phyloP scores from a whole-genome alignment of 2,888 invertebrate species.

The Dynastes tityus region DNA sequence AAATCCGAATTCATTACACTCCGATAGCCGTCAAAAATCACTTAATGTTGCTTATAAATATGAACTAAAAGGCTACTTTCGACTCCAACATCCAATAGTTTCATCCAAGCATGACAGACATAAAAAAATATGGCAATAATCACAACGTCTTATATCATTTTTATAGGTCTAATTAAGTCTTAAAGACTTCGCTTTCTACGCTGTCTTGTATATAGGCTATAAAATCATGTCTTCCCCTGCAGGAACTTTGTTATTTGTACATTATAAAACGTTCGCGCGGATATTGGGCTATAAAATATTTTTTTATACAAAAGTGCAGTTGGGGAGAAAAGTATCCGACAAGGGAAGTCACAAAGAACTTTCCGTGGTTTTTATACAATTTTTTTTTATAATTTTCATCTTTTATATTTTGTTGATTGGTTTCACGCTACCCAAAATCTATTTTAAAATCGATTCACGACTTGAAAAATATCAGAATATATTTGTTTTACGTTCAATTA shows the following conservation, averaged over 20 bases:
- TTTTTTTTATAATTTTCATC: no score
- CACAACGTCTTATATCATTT: constrained; percentile 23
- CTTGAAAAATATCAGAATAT: no score
- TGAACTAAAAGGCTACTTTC: constrained; percentile 15
- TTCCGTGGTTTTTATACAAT: no score
- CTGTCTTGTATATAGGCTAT: constrained; percentile 12
- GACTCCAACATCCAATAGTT: not conserved
- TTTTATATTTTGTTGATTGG: no score
- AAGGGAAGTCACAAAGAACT: no score
- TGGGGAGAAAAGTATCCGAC: not conserved
- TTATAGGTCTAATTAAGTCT: constrained; percentile 36
- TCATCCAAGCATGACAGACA: constrained; percentile 1
- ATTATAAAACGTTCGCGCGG: constrained; percentile 33
- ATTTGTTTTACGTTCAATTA: no score
- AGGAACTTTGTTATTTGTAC: constrained; percentile 27
- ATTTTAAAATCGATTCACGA: no score
- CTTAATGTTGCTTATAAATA: constrained; percentile 14
- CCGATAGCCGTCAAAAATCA: constrained; percentile 1
- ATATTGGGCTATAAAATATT: constrained; percentile 27
- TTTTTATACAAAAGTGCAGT: constrained; percentile 25
- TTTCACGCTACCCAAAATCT: no score
- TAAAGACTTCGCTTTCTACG: constrained; percentile 18
- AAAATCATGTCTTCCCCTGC: constrained; percentile 21
- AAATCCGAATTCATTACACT: not conserved
- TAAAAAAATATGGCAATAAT: constrained; percentile 30